Evolutionary conservation across 2,888 invertebrate genomes (phyloP).

Genomic region (Meloe dianella): DNA sequence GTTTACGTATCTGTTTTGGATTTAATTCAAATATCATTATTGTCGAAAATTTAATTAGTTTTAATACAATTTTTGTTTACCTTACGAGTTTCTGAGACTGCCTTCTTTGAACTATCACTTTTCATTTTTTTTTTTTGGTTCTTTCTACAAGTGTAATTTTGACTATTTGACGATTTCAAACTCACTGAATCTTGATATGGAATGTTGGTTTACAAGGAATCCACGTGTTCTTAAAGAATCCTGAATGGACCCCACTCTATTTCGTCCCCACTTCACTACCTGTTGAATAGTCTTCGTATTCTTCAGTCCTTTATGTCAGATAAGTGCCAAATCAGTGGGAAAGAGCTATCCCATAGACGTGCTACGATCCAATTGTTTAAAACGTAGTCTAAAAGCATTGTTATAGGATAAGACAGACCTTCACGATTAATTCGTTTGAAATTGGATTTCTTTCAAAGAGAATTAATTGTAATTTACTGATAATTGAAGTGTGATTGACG

Average conservation of each 20-base stretch:
- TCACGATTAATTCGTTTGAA: too few species aligned
- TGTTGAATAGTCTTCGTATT: conserved; percentile 31
- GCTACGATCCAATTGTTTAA: neutral
- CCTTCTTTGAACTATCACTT: conserved; percentile 40
- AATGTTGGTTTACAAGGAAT: conserved; percentile 21
- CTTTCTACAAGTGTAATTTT: neutral
- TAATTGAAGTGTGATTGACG: conserved; percentile 17
- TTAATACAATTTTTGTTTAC: conserved; percentile 36
- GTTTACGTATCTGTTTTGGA: conserved; percentile 62
- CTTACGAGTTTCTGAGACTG: conserved; percentile 54
- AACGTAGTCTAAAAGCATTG: too few species aligned
- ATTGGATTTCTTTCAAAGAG: too few species aligned
- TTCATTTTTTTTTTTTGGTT: conserved; percentile 38
- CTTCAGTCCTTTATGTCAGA: conserved; percentile 16
- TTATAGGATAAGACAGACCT: too few species aligned
- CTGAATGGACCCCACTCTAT: conserved; percentile 29
- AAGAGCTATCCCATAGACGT: conserved; percentile 17
- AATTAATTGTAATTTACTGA: too few species aligned
- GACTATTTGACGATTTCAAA: neutral
- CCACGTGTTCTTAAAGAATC: conserved; percentile 37
- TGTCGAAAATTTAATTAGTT: neutral
- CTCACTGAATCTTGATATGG: conserved; percentile 16
- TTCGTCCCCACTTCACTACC: conserved; percentile 33
- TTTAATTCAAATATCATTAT: too few species aligned
- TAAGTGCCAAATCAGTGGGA: conserved; percentile 27